Base-by-base conservation (phyloP, 1,140 invertebrate species). In the Thereuonema tuberculata region DNA sequence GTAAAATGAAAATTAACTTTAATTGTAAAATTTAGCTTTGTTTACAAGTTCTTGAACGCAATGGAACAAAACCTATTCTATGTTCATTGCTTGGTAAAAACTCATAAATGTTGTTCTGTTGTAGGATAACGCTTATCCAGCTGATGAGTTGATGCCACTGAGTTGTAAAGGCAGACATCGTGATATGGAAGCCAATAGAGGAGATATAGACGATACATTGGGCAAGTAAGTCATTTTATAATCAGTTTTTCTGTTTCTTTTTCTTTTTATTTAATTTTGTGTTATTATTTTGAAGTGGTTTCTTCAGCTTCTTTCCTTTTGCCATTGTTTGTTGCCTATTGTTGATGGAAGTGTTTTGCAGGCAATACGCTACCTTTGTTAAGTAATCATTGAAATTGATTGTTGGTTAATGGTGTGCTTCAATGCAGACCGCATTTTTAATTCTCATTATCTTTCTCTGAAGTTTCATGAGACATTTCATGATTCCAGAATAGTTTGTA, bases 61-160 rank as follows among this genome's bases (percentile, higher is more conserved):
- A 1, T 47, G 24, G 27, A 27, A 52, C 15, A n/a, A 43, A 47
- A 20, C 20, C 26, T 17, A 23, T 31, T 58, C 15, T 24, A 53
- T 61, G 27, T 20, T 20, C 20, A 52, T 25, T 21, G 23, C 2
- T 53, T n/a, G 20, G 27, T 62, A 2, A 23, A 20, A 46, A 47
- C n/a, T 15, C 12, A 14, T 23, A 49, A 46, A 20, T 21, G 17
- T n/a, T n/a, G n/a, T n/a, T n/a, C n/a, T n/a, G n/a, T n/a, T n/a
- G n/a, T 64, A 80, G 78, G 82, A 88, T 64, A 89, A 97, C 81
- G 95, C 95, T 20, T 98, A 91, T 78, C 95, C 95, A 60, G 93
- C 93, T 26, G 95, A 99, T 80, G 95, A 98, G 75, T 75, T 99
- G 49, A 97, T 98, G 93, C 95, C 95, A 1, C 76, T 99, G 25